Evolutionary conservation across 2,797 vertebrate genomes (phyloP).

Genomic region (Poeciliopsis paucimaculata): DNA sequence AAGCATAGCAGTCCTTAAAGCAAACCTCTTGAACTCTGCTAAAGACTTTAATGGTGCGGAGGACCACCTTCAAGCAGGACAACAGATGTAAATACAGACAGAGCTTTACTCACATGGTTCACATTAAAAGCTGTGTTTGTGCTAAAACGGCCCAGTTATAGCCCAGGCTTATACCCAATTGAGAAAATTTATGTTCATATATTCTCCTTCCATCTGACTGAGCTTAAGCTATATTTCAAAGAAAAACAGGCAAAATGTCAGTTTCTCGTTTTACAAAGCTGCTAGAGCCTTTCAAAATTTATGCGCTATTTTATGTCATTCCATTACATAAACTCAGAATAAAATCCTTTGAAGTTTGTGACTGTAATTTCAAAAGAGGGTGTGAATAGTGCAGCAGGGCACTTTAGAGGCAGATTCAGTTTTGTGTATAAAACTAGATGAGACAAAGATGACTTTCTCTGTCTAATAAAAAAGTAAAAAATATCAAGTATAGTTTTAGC

Average conservation of each 20-base stretch:
- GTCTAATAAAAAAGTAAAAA: not conserved
- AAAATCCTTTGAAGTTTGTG: not conserved
- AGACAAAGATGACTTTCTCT: not conserved
- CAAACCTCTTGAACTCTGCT: not conserved
- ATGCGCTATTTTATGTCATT: not conserved
- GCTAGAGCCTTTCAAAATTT: not conserved
- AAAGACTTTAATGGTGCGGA: not conserved
- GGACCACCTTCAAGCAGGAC: not conserved
- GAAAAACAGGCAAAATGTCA: not conserved
- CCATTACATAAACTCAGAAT: not conserved
- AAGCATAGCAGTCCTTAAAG: not conserved
- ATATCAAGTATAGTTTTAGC: not conserved
- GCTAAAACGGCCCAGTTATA: not conserved
- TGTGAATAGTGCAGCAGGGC: not conserved
- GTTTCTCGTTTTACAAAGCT: not conserved
- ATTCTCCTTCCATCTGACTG: not conserved
- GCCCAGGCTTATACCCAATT: not conserved
- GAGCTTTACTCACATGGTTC: not conserved
- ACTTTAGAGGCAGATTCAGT: not conserved
- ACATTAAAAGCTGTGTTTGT: not conserved
- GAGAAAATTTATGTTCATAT: not conserved
- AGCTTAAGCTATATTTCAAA: constrained; percentile 1
- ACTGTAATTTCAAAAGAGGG: not conserved
- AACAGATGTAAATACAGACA: not conserved
- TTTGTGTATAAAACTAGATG: not conserved